Evolutionary conservation across 2,888 invertebrate species (phyloP).

Genomic region (Phymatocera aterrima): DNA sequence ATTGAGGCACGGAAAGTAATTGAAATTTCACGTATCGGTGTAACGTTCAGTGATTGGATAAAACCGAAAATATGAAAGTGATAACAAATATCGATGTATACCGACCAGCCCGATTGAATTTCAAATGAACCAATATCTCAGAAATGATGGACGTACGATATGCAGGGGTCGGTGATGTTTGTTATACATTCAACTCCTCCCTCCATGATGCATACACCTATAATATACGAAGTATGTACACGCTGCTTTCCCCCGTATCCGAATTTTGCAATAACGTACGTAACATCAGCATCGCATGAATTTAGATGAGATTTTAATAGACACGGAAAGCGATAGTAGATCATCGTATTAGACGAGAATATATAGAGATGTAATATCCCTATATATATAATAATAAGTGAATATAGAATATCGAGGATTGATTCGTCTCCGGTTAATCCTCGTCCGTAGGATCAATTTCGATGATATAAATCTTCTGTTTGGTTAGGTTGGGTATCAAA

Average conservation of each 20-base stretch:
- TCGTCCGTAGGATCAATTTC: conserved; percentile 15
- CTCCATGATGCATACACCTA: not conserved
- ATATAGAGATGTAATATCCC: conserved; percentile 13
- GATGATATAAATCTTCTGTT: not conserved
- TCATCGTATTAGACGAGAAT: not conserved
- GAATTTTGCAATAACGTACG: conserved; percentile 28
- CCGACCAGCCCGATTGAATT: too few relatives aligned
- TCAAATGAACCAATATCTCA: too few relatives aligned
- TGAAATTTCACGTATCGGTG: too few relatives aligned
- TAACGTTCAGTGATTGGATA: too few relatives aligned
- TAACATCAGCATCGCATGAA: conserved; percentile 19
- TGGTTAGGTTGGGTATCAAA: conserved; percentile 32
- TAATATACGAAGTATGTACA: not conserved
- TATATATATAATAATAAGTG: too few relatives aligned
- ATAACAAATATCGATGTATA: too few relatives aligned
- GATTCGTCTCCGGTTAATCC: too few relatives aligned
- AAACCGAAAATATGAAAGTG: too few relatives aligned
- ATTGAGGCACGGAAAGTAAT: too few relatives aligned
- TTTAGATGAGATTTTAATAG: conserved; percentile 37
- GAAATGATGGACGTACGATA: not conserved
- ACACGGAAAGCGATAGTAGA: conserved; percentile 12
- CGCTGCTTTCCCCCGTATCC: not conserved
- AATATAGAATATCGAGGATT: too few relatives aligned
- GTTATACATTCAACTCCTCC: not conserved
- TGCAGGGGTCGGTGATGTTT: not conserved